Base-by-base conservation (phyloP, 2,113 vertebrate species). In the Apteryx mantelli region DNA sequence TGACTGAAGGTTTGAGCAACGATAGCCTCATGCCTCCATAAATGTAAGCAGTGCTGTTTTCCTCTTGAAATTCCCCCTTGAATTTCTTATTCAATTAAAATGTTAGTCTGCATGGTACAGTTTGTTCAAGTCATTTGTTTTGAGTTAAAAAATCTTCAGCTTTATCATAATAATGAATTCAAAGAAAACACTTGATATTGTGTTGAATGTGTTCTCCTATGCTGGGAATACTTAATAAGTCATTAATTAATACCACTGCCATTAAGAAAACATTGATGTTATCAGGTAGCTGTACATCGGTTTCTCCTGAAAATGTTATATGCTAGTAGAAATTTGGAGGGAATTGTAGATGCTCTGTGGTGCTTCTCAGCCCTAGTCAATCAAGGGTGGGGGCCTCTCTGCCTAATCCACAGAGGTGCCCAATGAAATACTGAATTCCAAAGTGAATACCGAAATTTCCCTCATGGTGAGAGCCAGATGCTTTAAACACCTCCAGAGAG, bases 101-200 rank as follows among this genome's bases (percentile, higher is more conserved):
- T 78, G 1, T 81, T 91, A 77, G 42, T 60, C 64, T 90, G 9
- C 71, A 42, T 75, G 68, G 85, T 74, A 78, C 11, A 52, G 73
- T 88, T 94, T 94, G 46, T 89, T 91, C 65, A 94, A 95, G 46
- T 65, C 85, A 97, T 97, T 96, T 96, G 22, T 2, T 11, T 68
- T 19, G 19, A 91, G 53, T 96, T 86, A 95, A 88, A 78, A 95
- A 94, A 87, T 82, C n/a, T 93, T 91, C 52, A 89, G 20, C 20
- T 93, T 90, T 96, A 91, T 86, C 91, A 81, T 50, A 94, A 88
- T 86, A 93, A 96, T 92, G 92, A 96, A 88, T 93, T 91, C 87
- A 94, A 95, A 95, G 58, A 93, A 89, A 71, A 86, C 16, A 68
- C 19, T 68, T 78, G 65, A 65, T 87, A 84, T 89, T 95, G 77